phyloP scores from a whole-genome alignment of 1,140 invertebrate genomes.

The Delia radicum region DNA sequence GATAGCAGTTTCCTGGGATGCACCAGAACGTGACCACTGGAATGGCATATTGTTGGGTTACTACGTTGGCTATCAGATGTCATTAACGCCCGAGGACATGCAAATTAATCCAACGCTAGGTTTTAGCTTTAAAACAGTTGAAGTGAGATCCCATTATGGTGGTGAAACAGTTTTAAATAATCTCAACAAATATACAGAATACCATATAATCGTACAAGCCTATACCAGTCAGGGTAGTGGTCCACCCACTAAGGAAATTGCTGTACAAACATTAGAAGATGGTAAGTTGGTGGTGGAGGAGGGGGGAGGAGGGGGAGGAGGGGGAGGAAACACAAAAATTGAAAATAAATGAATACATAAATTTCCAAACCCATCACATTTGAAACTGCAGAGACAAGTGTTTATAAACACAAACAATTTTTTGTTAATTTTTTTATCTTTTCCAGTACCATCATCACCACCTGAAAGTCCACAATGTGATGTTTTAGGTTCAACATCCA shows the following conservation, averaged over 20 bases:
- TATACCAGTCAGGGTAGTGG: conserved; percentile 90
- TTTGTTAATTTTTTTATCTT: background rate
- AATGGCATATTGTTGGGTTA: conserved; percentile 92
- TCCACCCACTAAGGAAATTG: conserved; percentile 79
- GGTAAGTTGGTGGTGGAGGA: too few relatives aligned
- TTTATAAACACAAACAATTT: background rate
- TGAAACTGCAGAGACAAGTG: too few relatives aligned
- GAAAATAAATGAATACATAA: too few relatives aligned
- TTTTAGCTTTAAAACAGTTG: conserved; percentile 73
- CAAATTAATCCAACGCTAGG: conserved; percentile 56
- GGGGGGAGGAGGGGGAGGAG: too few relatives aligned
- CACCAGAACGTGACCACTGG: conserved; percentile 81
- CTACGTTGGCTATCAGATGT: conserved; percentile 85
- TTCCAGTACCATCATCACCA: conserved; percentile 72
- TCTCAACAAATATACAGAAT: conserved; percentile 83
- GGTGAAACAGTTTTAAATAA: conserved; percentile 66
- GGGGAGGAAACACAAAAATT: too few relatives aligned
- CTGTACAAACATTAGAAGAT: conserved; percentile 83
- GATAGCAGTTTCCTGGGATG: conserved; percentile 85
- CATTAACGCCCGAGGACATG: conserved; percentile 54
- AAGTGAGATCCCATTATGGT: conserved; percentile 66
- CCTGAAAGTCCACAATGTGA: conserved; percentile 77
- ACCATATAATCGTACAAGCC: conserved; percentile 87
- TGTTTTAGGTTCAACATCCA: conserved; percentile 76
- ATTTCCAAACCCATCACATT: too few relatives aligned